Base-by-base conservation (phyloP, 2,113 vertebrate species). In the Martes martes region DNA sequence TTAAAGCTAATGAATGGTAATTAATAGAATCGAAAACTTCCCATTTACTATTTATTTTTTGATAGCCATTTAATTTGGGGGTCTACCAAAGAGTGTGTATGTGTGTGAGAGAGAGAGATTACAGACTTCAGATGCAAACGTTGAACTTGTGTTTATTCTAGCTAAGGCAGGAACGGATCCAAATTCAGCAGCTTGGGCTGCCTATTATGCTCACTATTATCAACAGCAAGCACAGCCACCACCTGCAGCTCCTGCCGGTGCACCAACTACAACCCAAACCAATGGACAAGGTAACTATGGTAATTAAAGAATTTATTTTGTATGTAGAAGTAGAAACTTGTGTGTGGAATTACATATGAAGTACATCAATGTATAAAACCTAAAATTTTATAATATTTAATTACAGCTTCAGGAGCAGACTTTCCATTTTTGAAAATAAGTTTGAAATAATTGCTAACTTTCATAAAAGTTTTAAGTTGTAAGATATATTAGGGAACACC, bases 111-210 rank as follows among this genome's bases (percentile, higher is more conserved):
- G 63, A 88, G 69, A 71, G 16, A 39, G 7, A n/a, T 82, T 33
- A 14, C 26, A 26, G 11, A 81, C 31, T 95, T 94, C 2, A 79
- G 5, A 23, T 87, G 21, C 23, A 89, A 97, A 96, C 50, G 0
- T 80, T 90, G 42, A 79, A 90, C n/a, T 89, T 91, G 59, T 92
- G 69, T 96, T 98, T 90, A 47, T 97, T 93, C 3, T 98, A 99
- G 99, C 99, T 98, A 99, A 99, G 98, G 99, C 99, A 96, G 99
- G 99, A 93, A 99, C 99, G 0, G 99, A 99, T 95, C 99, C 99
- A 91, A 99, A 99, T 95, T 99, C 99, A 65, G 99, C 99, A 78
- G 99, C 99, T 0, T 99, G 99, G 99, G 99, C 99, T 94, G 99
- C 99, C 14, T 99, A 99, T 97, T 99, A 99, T 92, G 99, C 99